Conservation (phyloP, 2,888 invertebrate genomes). For the Carabus problematicus region DNA sequence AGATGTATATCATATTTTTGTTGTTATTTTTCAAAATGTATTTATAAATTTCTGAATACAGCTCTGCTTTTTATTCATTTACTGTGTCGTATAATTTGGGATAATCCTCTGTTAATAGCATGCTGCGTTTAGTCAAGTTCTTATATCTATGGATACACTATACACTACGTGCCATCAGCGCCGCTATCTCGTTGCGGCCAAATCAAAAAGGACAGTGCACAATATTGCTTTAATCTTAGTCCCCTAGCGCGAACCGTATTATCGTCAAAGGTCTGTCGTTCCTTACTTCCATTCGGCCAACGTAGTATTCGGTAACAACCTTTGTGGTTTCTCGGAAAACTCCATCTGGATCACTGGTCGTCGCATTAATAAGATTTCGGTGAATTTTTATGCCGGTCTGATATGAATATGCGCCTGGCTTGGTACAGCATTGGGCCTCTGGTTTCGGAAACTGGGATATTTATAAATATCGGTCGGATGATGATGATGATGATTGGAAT, state of each 20-base stretch:
- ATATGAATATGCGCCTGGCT: slow-evolving; percentile 30
- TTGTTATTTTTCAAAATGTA: no score
- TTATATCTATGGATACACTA: background rate
- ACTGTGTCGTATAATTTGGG: no score
- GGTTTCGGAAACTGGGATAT: slow-evolving; percentile 17
- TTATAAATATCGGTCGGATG: slow-evolving; percentile 16
- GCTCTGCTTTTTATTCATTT: no score
- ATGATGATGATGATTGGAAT: slow-evolving; percentile 12
- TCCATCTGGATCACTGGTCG: slow-evolving; percentile 42
- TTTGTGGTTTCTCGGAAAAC: slow-evolving; percentile 46
- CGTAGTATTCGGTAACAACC: slow-evolving; percentile 42
- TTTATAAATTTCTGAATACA: no score
- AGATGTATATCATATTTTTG: no score
- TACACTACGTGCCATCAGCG: slow-evolving; percentile 12
- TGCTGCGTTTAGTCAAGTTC: no score
- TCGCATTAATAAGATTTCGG: slow-evolving; percentile 51
- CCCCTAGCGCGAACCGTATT: slow-evolving; percentile 49
- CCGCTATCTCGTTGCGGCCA: slow-evolving; percentile 18
- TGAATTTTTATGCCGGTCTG: slow-evolving; percentile 34
- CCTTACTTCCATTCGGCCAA: slow-evolving; percentile 50
- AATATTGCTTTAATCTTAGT: slow-evolving; percentile 55
- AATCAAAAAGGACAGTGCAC: slow-evolving; percentile 52
- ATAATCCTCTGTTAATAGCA: no score
- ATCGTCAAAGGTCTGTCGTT: slow-evolving; percentile 51
- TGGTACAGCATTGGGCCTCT: background rate